Base-by-base conservation (phyloP, 2,888 invertebrate genomes). In the Schizaphis graminum region DNA sequence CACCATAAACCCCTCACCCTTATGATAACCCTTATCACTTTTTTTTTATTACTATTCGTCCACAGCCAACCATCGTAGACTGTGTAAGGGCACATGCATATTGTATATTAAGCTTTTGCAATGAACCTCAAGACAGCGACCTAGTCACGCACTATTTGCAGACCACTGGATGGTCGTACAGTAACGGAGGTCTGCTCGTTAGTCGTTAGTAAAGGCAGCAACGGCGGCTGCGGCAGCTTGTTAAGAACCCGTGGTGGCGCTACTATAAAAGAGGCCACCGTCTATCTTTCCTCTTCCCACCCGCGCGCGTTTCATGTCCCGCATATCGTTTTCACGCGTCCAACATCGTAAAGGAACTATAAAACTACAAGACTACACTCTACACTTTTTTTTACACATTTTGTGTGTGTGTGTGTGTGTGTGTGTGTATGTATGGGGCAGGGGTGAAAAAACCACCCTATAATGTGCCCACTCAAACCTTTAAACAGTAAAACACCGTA, bases 191-290 rank as follows among this genome's bases (percentile, higher is more conserved):
- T 93, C 89, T 89, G 57, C 92, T 93, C 89, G 92, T 92, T 92
- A 90, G 90, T 93, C 89, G 92, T 92, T 92, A 90, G 90, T 53
- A 94, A 94, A 94, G 91, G 91, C 91, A 53, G 90, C n/a, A n/a
- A 11, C 90, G 86, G 86, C n/a, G 35, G 35, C 35, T 1, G 77
- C 94, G 94, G 91, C 90, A n/a, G 94, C 56, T 94, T 87, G 94
- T 91, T 94, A 94, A 87, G 53, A 21, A 93, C 91, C 86, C 94
- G 35, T 35, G 53, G 91, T 94, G 86, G 41, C 67, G 53, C 86
- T 47, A 77, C 77, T 35, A 21, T 77, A 67, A 91, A 91, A 94
- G 41, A 86, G 67, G 86, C 94, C 26, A 41, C 91, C 35, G 77
- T 44, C 53, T 7, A 77, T 77, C 35, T 35, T 77, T 77, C 21